These are phyloP conservation scores for Palythoa caribaeorum DNA, from an alignment of 92 coral and sea anemone genomes.

Conservation along the genomic window DNA sequence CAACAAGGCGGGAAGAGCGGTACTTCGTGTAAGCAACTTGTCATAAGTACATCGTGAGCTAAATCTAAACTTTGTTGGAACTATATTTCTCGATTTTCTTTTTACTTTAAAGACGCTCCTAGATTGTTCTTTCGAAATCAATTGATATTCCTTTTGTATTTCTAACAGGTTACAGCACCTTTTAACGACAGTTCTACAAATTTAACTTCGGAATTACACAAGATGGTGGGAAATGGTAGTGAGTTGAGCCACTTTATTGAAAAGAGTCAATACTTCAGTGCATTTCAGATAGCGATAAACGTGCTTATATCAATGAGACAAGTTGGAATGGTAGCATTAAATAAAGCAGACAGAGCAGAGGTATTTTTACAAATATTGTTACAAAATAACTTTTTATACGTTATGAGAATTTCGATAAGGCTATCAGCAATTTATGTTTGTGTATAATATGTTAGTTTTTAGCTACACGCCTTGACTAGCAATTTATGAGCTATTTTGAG, in stretches of 20 bases:
- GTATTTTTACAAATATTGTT: background rate
- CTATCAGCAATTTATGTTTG: too few species aligned
- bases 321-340: constrained; percentile 1
- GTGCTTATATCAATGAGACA: constrained; percentile 5
- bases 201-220: background rate
- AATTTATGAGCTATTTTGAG: too few species aligned
- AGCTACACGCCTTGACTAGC: too few species aligned
- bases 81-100: background rate
- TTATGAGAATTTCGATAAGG: too few species aligned
- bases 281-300: constrained; percentile 27
- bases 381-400: background rate
- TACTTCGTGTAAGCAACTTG: too few species aligned
- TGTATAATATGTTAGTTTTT: too few species aligned
- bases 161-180: background rate
- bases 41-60: too few species aligned
- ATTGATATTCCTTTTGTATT: too few species aligned
- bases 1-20: too few species aligned
- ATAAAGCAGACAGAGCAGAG: constrained; percentile 1
- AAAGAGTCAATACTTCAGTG: background rate
- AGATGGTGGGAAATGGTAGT: constrained; percentile 28
- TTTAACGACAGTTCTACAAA: constrained; percentile 4
- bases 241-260: constrained; percentile 10
- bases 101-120: background rate
- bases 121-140: background rate
- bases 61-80: too few species aligned